Evolutionary conservation across 92 coral and sea anemone species (phyloP).

Genomic region (Paragorgia papillata): DNA sequence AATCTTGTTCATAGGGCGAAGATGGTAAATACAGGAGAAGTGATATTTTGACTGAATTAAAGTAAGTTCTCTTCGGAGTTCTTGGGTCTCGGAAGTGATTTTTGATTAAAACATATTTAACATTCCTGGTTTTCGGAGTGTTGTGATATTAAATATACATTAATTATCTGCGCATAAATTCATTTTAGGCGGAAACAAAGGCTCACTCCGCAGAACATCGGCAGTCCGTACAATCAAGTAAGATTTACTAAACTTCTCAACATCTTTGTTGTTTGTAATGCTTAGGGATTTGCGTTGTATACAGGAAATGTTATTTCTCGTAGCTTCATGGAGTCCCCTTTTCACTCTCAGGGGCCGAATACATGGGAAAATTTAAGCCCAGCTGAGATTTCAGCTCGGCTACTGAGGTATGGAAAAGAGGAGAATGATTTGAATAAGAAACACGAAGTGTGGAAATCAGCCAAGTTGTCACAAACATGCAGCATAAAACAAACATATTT

Average conservation of each 20-base stretch:
- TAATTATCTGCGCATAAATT: not conserved
- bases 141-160: no score
- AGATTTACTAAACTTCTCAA: not conserved
- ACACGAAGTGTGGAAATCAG: no score
- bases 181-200: constrained; percentile 35
- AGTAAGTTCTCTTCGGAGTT: constrained; percentile 6
- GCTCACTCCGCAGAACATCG: constrained; percentile 33
- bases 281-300: no score
- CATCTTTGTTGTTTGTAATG: not conserved
- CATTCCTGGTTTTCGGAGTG: not conserved
- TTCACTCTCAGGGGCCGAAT: no score
- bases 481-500: no score
- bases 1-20: constrained; percentile 2
- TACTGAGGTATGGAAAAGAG: no score
- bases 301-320: no score
- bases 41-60: constrained; percentile 21
- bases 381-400: no score
- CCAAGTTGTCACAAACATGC: no score
- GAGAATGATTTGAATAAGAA: no score
- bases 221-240: constrained; percentile 47
- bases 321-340: no score
- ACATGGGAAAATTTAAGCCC: no score
- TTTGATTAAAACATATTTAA: not conserved
- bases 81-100: not conserved
- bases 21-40: constrained; percentile 32